Percentiles rank a stretch among this genome's conserved stretches.
Conservation (phyloP, 2,113 vertebrate genomes). For the Natator depressus region DNA sequence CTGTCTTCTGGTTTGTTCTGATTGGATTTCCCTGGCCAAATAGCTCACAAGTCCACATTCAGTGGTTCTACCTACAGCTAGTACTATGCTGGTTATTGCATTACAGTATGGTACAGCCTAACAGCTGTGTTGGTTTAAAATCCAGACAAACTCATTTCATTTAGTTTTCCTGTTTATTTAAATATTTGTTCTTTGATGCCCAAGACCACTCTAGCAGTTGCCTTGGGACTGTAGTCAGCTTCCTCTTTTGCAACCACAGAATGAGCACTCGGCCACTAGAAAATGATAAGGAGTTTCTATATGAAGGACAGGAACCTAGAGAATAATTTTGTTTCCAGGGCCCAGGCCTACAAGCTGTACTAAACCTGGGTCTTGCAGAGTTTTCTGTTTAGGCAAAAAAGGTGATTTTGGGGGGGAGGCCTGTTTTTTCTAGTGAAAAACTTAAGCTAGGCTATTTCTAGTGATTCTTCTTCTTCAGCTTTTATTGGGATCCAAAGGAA, state of each 20-base stretch:
- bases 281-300: conserved; percentile 7
- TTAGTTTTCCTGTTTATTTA: conserved; percentile 50
- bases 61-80: background rate
- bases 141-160: background rate
- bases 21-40: conserved; percentile 10
- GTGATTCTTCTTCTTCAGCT: fast-evolving
- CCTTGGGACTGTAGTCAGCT: background rate
- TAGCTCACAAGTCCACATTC: background rate
- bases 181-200: conserved; percentile 26
- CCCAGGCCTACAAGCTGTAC: background rate
- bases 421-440: background rate
- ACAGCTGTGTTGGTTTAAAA: conserved; percentile 23
- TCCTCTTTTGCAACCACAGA: background rate
- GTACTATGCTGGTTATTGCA: background rate
- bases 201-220: background rate
- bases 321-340: conserved; percentile 38
- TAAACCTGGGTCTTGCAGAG: background rate
- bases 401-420: background rate
- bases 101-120: background rate
- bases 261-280: background rate
- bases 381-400: conserved; percentile 3
- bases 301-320: conserved; percentile 18
- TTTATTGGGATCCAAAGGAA: background rate
- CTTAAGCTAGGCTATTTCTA: fast-evolving
- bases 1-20: conserved; percentile 9